Evolutionary conservation across 2,888 invertebrate species (phyloP), one percentile per base, ranked within the genome.

Genomic region (Tolmerus cingulatus): DNA sequence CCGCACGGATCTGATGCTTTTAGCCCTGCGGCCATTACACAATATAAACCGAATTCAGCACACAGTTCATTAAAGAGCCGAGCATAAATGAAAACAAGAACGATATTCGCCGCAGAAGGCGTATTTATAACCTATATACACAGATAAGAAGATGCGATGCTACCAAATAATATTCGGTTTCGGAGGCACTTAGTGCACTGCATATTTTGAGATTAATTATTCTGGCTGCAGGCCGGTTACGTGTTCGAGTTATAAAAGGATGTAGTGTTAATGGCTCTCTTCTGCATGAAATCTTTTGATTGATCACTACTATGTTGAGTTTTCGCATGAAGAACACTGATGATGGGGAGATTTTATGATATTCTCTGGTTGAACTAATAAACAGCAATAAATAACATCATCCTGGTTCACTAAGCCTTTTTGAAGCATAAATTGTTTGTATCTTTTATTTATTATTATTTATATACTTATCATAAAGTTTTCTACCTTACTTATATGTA

Each of bases 121-220:
- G 30, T 81, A 40, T n/a, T 37, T 81, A 81, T 55, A 55, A 40
- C 27, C 34, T 30, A 16, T 81, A 37, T 81, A 55, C 74, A 57
- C 84, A 37, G 74, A 40, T 37, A 40, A 57, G 74, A 40, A 30
- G 51, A 51, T 16, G 74, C 74, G 78, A 66, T 66, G 87, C 88
- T 88, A 88, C 87, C 88, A 88, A 88, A 88, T 88, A 87, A 88
- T 87, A 82, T 78, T 84, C 74, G 88, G 88, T 87, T 88, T 86
- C 88, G 74, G 55, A 57, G 55, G 81, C 55, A 81, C 81, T 81
- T 81, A 81, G 81, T 81, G 43, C 81, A 81, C 77, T 77, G 77
- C 66, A 66, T 66, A 66, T 66, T 66, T 66, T 66, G 19, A 66
- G 66, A 66, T 66, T 66, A 66, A 66, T 66, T 66, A 66, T 27